Evolutionary conservation across 1,140 invertebrate species (phyloP).

Genomic region (Physella acuta): DNA sequence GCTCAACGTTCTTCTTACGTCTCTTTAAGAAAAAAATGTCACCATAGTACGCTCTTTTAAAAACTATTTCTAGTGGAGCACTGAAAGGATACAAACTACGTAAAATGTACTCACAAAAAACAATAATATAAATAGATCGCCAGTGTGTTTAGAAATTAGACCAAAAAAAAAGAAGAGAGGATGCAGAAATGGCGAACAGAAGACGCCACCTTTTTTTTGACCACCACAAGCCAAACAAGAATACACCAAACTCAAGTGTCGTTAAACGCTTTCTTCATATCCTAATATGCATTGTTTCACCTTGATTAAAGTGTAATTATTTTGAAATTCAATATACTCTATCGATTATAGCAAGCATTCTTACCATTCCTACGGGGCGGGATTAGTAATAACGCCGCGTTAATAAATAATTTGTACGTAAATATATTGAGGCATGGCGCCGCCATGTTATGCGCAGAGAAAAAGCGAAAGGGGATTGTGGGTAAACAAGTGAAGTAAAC

Average conservation of each 20-base stretch:
- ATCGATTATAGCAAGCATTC: not conserved
- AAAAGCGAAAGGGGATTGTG: constrained; percentile 8
- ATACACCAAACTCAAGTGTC: not conserved
- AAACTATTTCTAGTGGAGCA: not conserved
- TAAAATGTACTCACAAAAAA: not conserved
- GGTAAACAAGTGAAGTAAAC: too few relatives aligned
- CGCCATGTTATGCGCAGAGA: constrained; percentile 24
- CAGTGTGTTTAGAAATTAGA: not conserved
- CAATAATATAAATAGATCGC: not conserved
- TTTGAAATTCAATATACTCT: not conserved
- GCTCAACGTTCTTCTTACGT: too few relatives aligned
- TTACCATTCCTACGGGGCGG: constrained; percentile 17
- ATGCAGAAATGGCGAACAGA: not conserved
- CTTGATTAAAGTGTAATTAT: not conserved
- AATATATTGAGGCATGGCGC: constrained; percentile 22
- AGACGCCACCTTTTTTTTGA: not conserved
- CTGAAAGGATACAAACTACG: not conserved
- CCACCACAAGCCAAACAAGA: not conserved
- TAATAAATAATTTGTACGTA: constrained; percentile 11
- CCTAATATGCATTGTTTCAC: not conserved
- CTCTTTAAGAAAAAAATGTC: not conserved
- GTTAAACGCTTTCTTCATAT: too few relatives aligned
- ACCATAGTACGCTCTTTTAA: not conserved
- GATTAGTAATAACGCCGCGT: constrained; percentile 8
- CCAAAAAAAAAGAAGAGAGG: not conserved